phyloP scores from a whole-genome alignment of 1,140 invertebrate species.

The Trichomalopsis sarcophagae region DNA sequence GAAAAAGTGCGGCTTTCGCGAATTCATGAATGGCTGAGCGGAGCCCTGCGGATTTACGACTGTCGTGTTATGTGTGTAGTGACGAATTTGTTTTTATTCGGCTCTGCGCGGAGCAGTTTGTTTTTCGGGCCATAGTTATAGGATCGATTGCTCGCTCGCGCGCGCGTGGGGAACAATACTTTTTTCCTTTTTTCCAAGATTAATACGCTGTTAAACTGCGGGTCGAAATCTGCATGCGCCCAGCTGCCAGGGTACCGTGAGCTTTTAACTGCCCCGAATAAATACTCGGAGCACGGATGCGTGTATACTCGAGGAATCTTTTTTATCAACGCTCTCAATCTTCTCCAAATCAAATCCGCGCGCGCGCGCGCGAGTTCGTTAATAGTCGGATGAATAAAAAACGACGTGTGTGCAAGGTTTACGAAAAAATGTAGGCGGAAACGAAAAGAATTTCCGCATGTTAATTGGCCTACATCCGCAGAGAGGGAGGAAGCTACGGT shows the following conservation, averaged over 20 bases:
- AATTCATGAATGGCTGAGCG: not conserved
- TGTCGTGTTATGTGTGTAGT: not conserved
- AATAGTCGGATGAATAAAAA: too few species aligned
- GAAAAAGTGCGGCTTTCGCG: not conserved
- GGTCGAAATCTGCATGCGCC: not conserved
- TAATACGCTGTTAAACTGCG: not conserved
- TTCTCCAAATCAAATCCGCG: too few species aligned
- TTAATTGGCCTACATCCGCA: too few species aligned
- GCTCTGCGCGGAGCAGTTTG: not conserved
- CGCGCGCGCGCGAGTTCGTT: too few species aligned
- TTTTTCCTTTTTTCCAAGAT: too few species aligned
- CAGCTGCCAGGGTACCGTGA: not conserved
- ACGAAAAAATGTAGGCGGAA: too few species aligned
- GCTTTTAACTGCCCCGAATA: not conserved
- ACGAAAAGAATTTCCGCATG: too few species aligned
- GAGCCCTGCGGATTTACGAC: not conserved
- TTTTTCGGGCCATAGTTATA: not conserved
- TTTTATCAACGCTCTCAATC: too few species aligned
- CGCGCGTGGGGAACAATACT: not conserved
- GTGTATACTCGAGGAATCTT: too few species aligned
- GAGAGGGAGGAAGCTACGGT: too few species aligned
- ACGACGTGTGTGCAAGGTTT: too few species aligned
- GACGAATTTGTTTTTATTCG: not conserved
- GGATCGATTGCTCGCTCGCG: not conserved
- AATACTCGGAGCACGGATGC: not conserved